A percentile compares a stretch with the other conserved stretches of the same genome.
Conservation (phyloP, 1,140 invertebrate genomes). For the Neodiprion lecontei region DNA sequence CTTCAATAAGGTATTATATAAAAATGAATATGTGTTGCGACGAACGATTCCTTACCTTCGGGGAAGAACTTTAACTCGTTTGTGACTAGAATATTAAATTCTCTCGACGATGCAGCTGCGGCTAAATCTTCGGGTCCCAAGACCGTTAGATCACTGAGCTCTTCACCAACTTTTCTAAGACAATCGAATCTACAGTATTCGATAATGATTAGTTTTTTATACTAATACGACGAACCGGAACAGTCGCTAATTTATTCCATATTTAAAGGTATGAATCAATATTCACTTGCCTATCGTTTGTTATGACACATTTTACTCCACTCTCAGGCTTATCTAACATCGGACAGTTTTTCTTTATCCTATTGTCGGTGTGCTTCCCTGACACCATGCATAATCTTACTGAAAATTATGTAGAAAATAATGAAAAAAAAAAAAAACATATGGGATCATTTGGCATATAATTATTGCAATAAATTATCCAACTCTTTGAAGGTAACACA, state of each 20-base stretch:
- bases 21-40: background rate
- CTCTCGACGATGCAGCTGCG: constrained; percentile 69
- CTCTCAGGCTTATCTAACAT: constrained; percentile 58
- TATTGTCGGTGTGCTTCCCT: constrained; percentile 64
- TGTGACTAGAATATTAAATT: constrained; percentile 71
- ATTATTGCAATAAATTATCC: too few species aligned
- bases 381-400: constrained; percentile 74
- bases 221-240: background rate
- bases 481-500: too few species aligned
- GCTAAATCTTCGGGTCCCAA: constrained; percentile 83
- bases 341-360: constrained; percentile 67
- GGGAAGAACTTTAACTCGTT: constrained; percentile 68
- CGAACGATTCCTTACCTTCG: constrained; percentile 46
- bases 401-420: constrained; percentile 54
- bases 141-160: constrained; percentile 81
- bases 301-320: constrained; percentile 70
- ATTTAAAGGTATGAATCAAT: background rate
- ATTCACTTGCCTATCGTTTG: constrained; percentile 66
- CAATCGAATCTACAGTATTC: constrained; percentile 72
- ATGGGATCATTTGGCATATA: too few species aligned
- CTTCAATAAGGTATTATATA: background rate
- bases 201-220: constrained; percentile 2
- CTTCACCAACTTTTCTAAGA: constrained; percentile 73
- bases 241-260: background rate
- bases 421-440: background rate